Evolutionary conservation across 2,888 invertebrate genomes (phyloP).

Genomic region (Onchidella celtica): DNA sequence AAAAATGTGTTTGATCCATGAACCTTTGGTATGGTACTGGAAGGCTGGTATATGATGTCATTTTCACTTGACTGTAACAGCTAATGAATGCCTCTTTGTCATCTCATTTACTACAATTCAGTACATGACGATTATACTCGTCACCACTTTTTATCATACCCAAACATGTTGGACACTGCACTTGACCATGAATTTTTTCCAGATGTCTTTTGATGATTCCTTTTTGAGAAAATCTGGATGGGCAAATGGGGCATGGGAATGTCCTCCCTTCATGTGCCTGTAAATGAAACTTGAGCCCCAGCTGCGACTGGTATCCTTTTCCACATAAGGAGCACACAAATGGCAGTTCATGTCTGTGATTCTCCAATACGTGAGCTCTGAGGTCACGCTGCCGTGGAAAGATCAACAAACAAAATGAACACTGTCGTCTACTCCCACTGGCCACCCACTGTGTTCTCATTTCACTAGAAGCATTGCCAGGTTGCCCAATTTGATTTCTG

Average conservation of each 20-base stretch:
- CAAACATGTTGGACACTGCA: conserved; percentile 27
- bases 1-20: no score
- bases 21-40: no score
- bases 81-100: no score
- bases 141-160: conserved; percentile 4
- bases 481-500: no score
- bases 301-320: conserved; percentile 44
- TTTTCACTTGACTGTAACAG: no score
- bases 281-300: conserved; percentile 49
- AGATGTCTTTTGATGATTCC: conserved; percentile 31
- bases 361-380: conserved; percentile 9
- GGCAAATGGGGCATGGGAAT: conserved; percentile 45
- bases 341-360: conserved; percentile 15
- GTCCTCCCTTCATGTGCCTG: conserved; percentile 47
- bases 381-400: background rate
- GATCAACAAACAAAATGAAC: conserved; percentile 7
- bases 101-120: no score
- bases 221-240: conserved; percentile 36
- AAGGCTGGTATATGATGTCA: no score
- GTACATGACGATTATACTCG: conserved; percentile 35
- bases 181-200: conserved; percentile 10
- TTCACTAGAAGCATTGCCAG: no score
- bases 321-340: conserved; percentile 50
- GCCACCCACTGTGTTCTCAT: background rate
- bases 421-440: background rate